These are phyloP conservation scores for Sarcophaga bullata DNA, from an alignment of 1,140 invertebrate genomes.

Conservation along the genomic window DNA sequence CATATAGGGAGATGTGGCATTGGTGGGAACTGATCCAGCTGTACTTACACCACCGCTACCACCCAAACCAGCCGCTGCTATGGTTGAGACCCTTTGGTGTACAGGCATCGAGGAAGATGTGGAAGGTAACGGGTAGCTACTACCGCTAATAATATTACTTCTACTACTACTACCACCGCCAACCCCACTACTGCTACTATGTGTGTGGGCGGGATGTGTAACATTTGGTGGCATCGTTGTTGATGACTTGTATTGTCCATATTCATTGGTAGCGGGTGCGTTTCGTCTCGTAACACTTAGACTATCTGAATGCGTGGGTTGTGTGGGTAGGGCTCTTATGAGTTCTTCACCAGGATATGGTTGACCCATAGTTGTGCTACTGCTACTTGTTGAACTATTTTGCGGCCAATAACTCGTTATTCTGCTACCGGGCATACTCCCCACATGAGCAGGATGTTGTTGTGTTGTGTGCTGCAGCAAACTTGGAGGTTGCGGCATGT, in stretches of 20 bases:
- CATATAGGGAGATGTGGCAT: constrained; percentile 8
- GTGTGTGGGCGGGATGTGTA: background rate
- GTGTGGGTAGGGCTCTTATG: background rate
- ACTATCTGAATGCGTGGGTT: constrained; percentile 1
- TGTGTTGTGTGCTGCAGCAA: background rate
- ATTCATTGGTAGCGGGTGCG: background rate
- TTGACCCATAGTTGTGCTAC: background rate
- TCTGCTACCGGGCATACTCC: background rate
- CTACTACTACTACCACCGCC: too few species aligned
- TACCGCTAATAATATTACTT: background rate
- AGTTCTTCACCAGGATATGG: background rate
- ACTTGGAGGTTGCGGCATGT: background rate
- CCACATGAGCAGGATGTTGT: background rate
- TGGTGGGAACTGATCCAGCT: background rate
- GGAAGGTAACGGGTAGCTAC: constrained; percentile 1
- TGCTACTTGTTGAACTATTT: background rate
- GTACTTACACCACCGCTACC: background rate
- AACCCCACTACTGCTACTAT: too few species aligned
- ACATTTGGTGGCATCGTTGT: background rate
- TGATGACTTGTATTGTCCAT: constrained; percentile 20
- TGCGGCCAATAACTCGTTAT: constrained; percentile 21
- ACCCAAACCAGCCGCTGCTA: background rate
- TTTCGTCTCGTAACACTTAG: background rate
- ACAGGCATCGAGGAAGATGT: background rate
- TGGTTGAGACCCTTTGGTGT: constrained; percentile 2